Evolutionary conservation across 2,888 invertebrate species (phyloP), one percentile per base, ranked within the genome.

Genomic region (Drosophila monieri): DNA sequence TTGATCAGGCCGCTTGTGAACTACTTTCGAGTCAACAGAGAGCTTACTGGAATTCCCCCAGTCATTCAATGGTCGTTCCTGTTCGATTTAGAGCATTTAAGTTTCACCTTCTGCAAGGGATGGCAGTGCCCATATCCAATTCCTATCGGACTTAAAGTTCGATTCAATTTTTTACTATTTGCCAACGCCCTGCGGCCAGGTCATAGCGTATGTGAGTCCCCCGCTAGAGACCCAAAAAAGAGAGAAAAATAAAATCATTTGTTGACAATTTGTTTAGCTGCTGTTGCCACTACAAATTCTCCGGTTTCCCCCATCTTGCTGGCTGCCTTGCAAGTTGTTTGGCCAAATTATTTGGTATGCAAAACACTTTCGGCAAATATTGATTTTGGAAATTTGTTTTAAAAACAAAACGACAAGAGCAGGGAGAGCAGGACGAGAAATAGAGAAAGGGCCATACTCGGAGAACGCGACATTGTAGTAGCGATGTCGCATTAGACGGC

Each of bases 361-460:
- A 88, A 85, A 89, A 88, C 88, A 88, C 89, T 89, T 88, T 89
- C 88, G 85, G 83, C 85, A 88, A 88, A 88, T 88, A 88, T 88
- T 88, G 88, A 88, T 88, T 88, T 85, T 81, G 85, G 77, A 88
- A 88, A 88, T 88, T 88, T 89, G 86, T 85, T 76, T 76, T 80
- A 78, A 79, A 80, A 84, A 88, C 73, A 71, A 78, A 74, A 73
- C 68, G 62, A 68, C 54, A 55, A 56, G 62, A 35, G n/a, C n/a
- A n/a, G 27, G 44, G 44, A 27, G 64, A 27, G 25, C n/a, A 51
- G 39, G 14, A 25, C 47, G 52, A 55, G 23, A 43, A 14, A 15
- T 18, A 27, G 23, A 46, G 37, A 23, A 56, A 48, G 54, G 43
- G 46, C 9, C 41, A 41, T 18, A 6, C 18, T 41, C 15, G 27